Conservation (phyloP, 92 coral and sea anemone species). For the Phenganax subtilis region DNA sequence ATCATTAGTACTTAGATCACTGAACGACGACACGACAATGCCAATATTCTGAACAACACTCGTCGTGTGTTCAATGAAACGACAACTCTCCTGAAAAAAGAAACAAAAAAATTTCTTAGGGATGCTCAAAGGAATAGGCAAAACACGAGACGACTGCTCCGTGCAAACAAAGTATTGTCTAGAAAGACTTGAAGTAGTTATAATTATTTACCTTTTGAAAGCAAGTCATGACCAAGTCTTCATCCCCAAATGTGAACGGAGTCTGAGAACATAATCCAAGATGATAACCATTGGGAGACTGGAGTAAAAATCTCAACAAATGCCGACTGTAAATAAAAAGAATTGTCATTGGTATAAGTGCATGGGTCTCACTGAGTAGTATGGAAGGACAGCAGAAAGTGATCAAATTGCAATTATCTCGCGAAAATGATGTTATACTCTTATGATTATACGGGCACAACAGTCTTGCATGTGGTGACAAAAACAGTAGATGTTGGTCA, state of each 20-base stretch:
- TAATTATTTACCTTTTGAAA: slow-evolving; percentile 67
- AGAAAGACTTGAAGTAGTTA: background rate
- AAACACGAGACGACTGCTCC: background rate
- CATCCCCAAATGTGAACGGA: slow-evolving; percentile 89
- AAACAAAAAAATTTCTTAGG: background rate
- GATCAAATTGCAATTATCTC: too few species aligned
- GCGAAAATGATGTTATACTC: too few species aligned
- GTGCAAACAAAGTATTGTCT: background rate
- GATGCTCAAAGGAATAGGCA: background rate
- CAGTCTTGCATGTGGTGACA: too few species aligned
- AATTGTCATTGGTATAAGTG: background rate
- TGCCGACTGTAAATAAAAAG: slow-evolving; percentile 61
- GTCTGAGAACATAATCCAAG: slow-evolving; percentile 94
- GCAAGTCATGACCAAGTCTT: slow-evolving; percentile 85
- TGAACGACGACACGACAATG: slow-evolving; percentile 61
- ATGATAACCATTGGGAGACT: slow-evolving; percentile 88
- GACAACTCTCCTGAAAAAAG: slow-evolving; percentile 75
- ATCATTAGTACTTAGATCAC: slow-evolving; percentile 63
- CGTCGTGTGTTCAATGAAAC: slow-evolving; percentile 89
- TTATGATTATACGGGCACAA: too few species aligned
- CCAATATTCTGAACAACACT: slow-evolving; percentile 72
- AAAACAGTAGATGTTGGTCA: too few species aligned
- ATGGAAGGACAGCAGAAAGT: too few species aligned
- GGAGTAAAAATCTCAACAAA: slow-evolving; percentile 82
- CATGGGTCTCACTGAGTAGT: too few species aligned